These are phyloP conservation scores for Etheostoma perlongum DNA, from an alignment of 2,797 vertebrate genomes.

Conservation along the genomic window DNA sequence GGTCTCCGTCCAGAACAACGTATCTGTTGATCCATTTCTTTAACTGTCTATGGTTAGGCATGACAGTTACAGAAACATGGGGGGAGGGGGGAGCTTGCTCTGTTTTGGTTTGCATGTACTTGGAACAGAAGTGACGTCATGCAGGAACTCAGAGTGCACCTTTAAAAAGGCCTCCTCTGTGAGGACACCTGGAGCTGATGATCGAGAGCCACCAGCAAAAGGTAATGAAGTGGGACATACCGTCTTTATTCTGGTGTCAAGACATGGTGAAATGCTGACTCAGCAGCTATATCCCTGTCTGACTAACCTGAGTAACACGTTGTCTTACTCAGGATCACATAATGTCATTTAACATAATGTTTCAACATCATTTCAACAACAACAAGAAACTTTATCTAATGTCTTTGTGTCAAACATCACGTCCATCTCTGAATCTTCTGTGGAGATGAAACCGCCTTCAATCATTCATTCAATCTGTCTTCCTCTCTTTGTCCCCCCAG, in stretches of 20 bases:
- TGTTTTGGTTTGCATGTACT: too few species aligned
- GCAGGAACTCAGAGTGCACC: not conserved
- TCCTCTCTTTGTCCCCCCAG: not conserved
- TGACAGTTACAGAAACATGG: too few species aligned
- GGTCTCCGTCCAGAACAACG: too few species aligned
- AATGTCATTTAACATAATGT: conserved; percentile 20
- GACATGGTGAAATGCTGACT: conserved; percentile 25
- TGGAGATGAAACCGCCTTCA: conserved; percentile 56
- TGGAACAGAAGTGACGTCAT: too few species aligned
- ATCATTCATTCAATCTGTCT: conserved; percentile 50
- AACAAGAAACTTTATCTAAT: conserved; percentile 19
- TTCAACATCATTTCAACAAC: conserved; percentile 42
- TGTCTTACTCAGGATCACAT: conserved; percentile 28
- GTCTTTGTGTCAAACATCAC: conserved; percentile 53
- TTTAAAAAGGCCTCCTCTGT: not conserved
- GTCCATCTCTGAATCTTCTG: conserved; percentile 51
- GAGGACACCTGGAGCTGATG: not conserved
- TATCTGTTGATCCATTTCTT: too few species aligned
- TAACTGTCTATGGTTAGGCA: too few species aligned
- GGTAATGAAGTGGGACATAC: conserved; percentile 6
- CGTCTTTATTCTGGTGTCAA: not conserved
- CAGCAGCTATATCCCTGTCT: conserved; percentile 11
- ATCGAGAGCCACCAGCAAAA: not conserved
- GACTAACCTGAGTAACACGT: conserved; percentile 7
- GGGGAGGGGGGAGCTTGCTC: too few species aligned